Evolutionary conservation across 1,140 invertebrate genomes (phyloP), one percentile per base, ranked within the genome.

Genomic region (Zaprionus africanus): DNA sequence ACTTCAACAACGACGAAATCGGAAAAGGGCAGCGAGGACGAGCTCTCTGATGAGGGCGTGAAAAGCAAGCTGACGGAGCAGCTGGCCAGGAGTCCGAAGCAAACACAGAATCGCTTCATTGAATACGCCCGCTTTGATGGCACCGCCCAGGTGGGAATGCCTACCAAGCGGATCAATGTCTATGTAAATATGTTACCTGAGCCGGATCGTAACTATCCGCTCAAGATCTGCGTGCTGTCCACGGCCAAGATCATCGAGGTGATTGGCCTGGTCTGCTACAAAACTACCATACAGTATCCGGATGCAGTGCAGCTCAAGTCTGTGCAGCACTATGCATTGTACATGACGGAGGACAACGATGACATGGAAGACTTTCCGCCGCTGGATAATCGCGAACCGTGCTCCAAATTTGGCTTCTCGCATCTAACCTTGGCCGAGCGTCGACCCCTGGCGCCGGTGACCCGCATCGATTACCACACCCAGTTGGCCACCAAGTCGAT

Each of bases 301-400:
- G 94, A 95, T 66, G 60, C 43, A 38, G 93, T 95, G 76, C 84
- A 92, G 41, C 92, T 95, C 13, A 94, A 94, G 76, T 94, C 94
- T 54, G 94, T 95, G 4, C 93, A 94, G 46, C 94, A 95, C 79
- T 98, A 98, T 93, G 97, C 97, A 51, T 93, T 99, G 46, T 98
- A 97, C 88, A 98, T 99, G 85, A 98, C 97, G 17, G 98, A 99
- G 94, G 98, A 99, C 90, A 98, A 99, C 93, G 98, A 98, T n/a
- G 98, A 99, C 93, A 97, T 99, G 41, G 95, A 95, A 93, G 98
- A 98, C 81, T 99, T 99, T 92, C 98, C 98, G 1, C 96, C 96
- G 80, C 94, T 99, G 4, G 98, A 99, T 92, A 94, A 95, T 12
- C 95, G 95, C 81, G 98, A 99, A 93, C 95, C 95, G 17, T 96